Base-by-base conservation (phyloP, 35 echinoderm and acorn worm species). In the Heliocidaris erythrogramma region DNA sequence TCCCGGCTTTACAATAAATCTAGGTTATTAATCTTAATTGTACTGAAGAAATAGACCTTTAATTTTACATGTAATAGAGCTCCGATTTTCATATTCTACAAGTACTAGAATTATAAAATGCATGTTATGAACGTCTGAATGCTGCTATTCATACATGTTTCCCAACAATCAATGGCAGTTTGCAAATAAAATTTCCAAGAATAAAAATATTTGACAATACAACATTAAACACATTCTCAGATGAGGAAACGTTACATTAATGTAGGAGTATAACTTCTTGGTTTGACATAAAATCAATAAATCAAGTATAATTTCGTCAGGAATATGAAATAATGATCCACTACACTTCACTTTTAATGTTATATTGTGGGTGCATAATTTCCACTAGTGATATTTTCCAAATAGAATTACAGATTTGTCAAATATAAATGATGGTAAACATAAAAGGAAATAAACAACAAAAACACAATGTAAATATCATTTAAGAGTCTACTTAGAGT, bases 81-180 rank as follows among this genome's bases (percentile, higher is more conserved):
- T 27, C n/a, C n/a, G 27, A 27, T 78, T 78, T 78, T 78, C 65
- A 78, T 78, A 24, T 24, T 7, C n/a, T 78, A 78, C 65, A 78
- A 78, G 65, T 78, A 78, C 65, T 78, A 78, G 65, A 78, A 78
- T n/a, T n/a, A n/a, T n/a, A 78, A 78, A 27, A 78, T 78, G 21
- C 10, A 56, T 78, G 16, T 71, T n/a, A 18, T 78, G 65, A 24
- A 78, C 27, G 7, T 21, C 65, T 27, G 27, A 7, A 78, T n/a
- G 27, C 65, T 27, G 7, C 8, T 78, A n/a, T 78, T 7, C 65
- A 78, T 42, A 78, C 14, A 78, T n/a, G 65, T 4, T 21, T 78
- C 65, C 21, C 21, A 78, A 27, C 65, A 11, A 56, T 13, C 52
- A 5, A 78, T n/a, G 65, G 65, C 65, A 78, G 65, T 78, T 78